These are phyloP conservation scores for Panonychus citri DNA, from an alignment of 1,140 invertebrate genomes.

Conservation along the genomic window DNA sequence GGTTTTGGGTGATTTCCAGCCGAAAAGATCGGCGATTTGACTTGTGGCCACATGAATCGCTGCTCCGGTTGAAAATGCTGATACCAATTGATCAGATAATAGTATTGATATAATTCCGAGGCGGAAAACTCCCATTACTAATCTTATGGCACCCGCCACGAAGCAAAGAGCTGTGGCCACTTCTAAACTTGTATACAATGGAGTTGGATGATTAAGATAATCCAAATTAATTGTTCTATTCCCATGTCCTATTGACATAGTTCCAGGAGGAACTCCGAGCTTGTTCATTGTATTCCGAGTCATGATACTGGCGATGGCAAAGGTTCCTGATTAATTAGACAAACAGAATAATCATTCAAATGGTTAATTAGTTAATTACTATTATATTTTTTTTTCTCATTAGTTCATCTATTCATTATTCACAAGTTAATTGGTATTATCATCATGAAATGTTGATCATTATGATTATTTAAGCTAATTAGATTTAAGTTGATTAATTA, in stretches of 20 bases:
- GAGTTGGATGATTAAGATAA: background rate
- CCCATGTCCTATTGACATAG: too few relatives aligned
- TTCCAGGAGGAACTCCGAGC: background rate
- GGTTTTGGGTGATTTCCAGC: slow-evolving; percentile 19
- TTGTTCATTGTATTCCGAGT: background rate
- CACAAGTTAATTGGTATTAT: too few relatives aligned
- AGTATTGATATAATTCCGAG: slow-evolving; percentile 27
- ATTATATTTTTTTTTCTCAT: too few relatives aligned
- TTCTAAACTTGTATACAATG: background rate
- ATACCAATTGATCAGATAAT: slow-evolving; percentile 26
- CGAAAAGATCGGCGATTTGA: slow-evolving; percentile 27
- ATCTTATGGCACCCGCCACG: background rate
- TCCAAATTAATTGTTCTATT: too few relatives aligned
- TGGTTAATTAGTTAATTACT: background rate
- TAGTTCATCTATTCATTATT: too few relatives aligned
- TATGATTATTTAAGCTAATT: too few relatives aligned
- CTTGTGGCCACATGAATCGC: slow-evolving; percentile 23
- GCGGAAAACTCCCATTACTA: slow-evolving; percentile 21
- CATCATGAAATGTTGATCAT: too few relatives aligned
- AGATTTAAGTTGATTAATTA: too few relatives aligned
- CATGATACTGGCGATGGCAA: slow-evolving; percentile 6
- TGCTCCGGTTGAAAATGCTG: slow-evolving; percentile 28
- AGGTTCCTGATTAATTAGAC: background rate
- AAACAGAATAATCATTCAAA: background rate
- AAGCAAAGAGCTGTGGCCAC: background rate